These are phyloP conservation scores for Eleutherodactylus coqui DNA, from an alignment of 2,797 vertebrate genomes.

Conservation along the genomic window DNA sequence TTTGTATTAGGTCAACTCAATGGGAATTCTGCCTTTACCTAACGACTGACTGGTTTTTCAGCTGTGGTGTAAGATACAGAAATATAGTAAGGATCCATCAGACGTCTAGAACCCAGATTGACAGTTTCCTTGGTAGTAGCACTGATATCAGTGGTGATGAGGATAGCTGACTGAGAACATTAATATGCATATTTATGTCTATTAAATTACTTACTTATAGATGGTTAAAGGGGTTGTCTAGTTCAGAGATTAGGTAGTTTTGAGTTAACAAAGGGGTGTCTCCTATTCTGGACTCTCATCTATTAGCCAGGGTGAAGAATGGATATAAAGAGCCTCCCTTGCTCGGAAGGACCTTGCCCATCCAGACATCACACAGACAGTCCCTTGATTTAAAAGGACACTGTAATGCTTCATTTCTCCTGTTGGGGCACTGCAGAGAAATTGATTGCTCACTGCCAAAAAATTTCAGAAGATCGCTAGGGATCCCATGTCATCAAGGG, in stretches of 20 bases:
- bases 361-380: neutral
- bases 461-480: neutral
- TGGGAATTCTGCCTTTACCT: neutral
- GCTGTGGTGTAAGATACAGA: neutral
- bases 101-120: too few species aligned
- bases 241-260: neutral
- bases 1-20: neutral
- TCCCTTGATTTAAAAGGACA: neutral
- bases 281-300: neutral
- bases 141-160: neutral
- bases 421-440: neutral
- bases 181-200: neutral
- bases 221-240: neutral
- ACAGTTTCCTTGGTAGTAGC: neutral
- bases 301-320: neutral
- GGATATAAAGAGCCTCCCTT: neutral
- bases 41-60: neutral
- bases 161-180: neutral
- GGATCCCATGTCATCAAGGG: neutral
- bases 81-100: neutral
- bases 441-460: neutral
- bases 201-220: neutral
- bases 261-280: neutral
- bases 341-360: neutral
- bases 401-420: neutral